Evolutionary conservation across 2,888 invertebrate genomes (phyloP).

Genomic region (Crioceris asparagi): DNA sequence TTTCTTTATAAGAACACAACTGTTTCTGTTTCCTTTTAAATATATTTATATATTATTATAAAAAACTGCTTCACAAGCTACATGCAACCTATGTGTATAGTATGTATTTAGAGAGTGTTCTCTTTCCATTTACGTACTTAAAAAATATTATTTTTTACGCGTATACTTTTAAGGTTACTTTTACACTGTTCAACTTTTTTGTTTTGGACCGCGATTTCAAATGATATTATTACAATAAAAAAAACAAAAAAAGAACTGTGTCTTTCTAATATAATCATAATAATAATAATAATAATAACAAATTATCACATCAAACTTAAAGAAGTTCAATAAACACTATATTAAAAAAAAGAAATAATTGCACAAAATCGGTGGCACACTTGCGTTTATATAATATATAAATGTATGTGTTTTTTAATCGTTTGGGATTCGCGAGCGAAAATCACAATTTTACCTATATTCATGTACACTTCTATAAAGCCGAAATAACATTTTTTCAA

Average conservation of each 20-base stretch:
- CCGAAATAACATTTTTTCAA: no score
- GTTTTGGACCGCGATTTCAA: constrained; percentile 31
- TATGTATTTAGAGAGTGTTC: background rate
- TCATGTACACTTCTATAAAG: no score
- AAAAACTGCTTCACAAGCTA: no score
- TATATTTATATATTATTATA: no score
- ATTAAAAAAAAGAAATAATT: constrained; percentile 28
- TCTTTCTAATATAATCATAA: no score
- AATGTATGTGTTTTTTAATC: no score
- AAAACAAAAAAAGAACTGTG: constrained; percentile 20
- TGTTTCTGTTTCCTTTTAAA: constrained; percentile 13
- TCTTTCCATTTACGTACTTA: constrained; percentile 26
- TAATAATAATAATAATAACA: no score
- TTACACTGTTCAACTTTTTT: constrained; percentile 29
- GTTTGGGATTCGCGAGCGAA: constrained; percentile 11
- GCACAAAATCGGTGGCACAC: constrained; percentile 36
- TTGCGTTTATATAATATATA: no score
- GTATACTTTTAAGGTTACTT: constrained; percentile 31
- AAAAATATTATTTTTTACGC: constrained; percentile 28
- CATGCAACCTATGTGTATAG: constrained; percentile 15
- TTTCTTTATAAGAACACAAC: constrained; percentile 22
- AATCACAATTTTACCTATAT: constrained; percentile 18
- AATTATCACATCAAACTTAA: constrained; percentile 30
- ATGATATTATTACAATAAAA: constrained; percentile 17
- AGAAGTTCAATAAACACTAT: constrained; percentile 26